Base-by-base conservation (phyloP, 1,140 invertebrate species). In the Trachymyrmex septentrionalis region DNA sequence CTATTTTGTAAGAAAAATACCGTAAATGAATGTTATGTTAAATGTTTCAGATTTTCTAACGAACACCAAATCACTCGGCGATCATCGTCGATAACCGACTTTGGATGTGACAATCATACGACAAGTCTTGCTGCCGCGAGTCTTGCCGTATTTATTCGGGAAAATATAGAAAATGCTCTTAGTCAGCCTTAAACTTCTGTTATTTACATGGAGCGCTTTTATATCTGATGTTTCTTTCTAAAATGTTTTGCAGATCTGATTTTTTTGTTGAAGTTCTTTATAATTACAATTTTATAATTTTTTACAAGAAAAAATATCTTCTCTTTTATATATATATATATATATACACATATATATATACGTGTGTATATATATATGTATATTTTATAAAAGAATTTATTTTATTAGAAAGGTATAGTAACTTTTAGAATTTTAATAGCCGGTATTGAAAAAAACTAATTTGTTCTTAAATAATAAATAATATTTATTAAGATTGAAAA, bases 91-190 rank as follows among this genome's bases (percentile, higher is more conserved):
- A 14, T 21, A 30, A 93, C 90, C 16, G 93, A 94, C 67, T 92
- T 89, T 72, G 94, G 91, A 50, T 94, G 93, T 61, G 87, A 93
- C 0, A 94, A 88, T 84, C 94, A 94, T 57, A 88, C 91, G 1
- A 93, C 91, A 21, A 87, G 91, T n/a, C 76, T 94, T 9, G 93
- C 73, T 16, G 92, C 92, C 5, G 93, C 92, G 6, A 69, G 73
- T 61, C 77, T 94, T 2, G 88, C 93, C n/a, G 72, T 94, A 34
- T 82, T 93, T 9, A 90, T 94, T 61, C 89, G 93, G 3, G 77
- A 92, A 64, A 89, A 91, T 72, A 57, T 94, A 14, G 93, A 94
- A 85, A 92, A 81, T 73, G 34, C 16, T 21, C 55, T 76, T 0
- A 12, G 75, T 14, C 19, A 19, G 16, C 6, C 19, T 61, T 59